phyloP scores from a whole-genome alignment of 2,888 invertebrate species.

The Drosophila gaucha region DNA sequence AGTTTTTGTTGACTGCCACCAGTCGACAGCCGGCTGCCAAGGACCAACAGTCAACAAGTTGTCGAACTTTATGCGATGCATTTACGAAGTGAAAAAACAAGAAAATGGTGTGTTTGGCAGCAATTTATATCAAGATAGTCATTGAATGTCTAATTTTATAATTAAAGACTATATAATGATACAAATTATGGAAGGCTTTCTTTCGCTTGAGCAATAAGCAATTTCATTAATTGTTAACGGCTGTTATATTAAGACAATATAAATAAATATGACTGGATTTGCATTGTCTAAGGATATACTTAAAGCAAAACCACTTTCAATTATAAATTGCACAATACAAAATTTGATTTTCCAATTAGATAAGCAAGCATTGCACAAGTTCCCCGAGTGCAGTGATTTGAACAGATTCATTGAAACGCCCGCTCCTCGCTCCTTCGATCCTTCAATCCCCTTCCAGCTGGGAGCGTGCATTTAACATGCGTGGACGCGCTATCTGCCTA shows the following conservation, averaged over 20 bases:
- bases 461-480: slow-evolving; percentile 51
- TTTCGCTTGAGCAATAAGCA: background rate
- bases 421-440: background rate
- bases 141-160: background rate
- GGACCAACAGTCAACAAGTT: slow-evolving; percentile 59
- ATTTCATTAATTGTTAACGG: background rate
- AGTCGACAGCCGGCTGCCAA: slow-evolving; percentile 37
- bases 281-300: background rate
- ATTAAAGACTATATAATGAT: background rate
- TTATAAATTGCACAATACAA: slow-evolving; percentile 3
- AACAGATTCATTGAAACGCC: slow-evolving; percentile 16
- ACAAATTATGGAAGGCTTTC: no score
- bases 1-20: slow-evolving; percentile 13
- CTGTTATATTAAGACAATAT: background rate
- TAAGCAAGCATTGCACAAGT: slow-evolving; percentile 19
- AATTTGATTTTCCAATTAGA: slow-evolving; percentile 35
- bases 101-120: slow-evolving; percentile 42
- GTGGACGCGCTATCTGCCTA: slow-evolving; percentile 64
- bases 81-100: slow-evolving; percentile 14
- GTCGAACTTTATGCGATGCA: slow-evolving; percentile 4
- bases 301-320: slow-evolving; percentile 7
- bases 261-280: background rate
- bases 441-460: background rate
- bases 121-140: slow-evolving; percentile 19
- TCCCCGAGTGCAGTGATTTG: slow-evolving; percentile 8